These are phyloP conservation scores for Pocota personata DNA, from an alignment of 2,888 invertebrate species.

Conservation along the genomic window DNA sequence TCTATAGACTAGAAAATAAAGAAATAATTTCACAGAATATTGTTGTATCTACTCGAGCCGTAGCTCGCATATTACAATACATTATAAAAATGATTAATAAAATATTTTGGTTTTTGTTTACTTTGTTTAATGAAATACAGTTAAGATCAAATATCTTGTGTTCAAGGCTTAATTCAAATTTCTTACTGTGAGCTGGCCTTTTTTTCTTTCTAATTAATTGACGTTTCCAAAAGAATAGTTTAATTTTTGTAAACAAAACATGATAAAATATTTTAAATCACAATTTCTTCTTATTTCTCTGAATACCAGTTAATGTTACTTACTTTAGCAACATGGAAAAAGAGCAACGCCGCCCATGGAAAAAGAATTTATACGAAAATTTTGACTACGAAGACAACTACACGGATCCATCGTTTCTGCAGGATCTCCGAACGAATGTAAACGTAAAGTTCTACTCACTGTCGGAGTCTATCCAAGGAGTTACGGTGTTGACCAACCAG, in stretches of 20 bases:
- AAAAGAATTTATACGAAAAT: constrained; percentile 94
- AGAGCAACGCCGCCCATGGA: constrained; percentile 85
- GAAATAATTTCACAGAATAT: too few relatives aligned
- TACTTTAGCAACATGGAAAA: constrained; percentile 28
- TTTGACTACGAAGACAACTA: constrained; percentile 95
- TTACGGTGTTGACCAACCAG: constrained; percentile 91
- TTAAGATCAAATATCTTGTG: too few relatives aligned
- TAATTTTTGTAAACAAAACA: constrained; percentile 37
- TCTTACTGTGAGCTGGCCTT: background rate
- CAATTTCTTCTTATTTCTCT: background rate
- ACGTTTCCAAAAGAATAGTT: background rate
- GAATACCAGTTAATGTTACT: background rate
- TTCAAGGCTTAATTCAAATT: too few relatives aligned
- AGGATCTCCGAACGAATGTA: constrained; percentile 92
- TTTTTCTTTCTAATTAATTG: background rate
- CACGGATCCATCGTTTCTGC: constrained; percentile 93
- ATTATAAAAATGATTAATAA: too few relatives aligned
- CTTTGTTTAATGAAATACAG: too few relatives aligned
- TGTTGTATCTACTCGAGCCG: too few relatives aligned
- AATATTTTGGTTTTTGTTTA: too few relatives aligned
- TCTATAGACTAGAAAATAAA: too few relatives aligned
- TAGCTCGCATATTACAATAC: too few relatives aligned
- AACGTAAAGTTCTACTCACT: constrained; percentile 90
- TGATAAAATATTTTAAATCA: background rate
- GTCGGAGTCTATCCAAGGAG: constrained; percentile 88